These are phyloP conservation scores for Ctenochaetus hawaiiensis DNA, from an alignment of 2,797 vertebrate genomes.

Conservation along the genomic window DNA sequence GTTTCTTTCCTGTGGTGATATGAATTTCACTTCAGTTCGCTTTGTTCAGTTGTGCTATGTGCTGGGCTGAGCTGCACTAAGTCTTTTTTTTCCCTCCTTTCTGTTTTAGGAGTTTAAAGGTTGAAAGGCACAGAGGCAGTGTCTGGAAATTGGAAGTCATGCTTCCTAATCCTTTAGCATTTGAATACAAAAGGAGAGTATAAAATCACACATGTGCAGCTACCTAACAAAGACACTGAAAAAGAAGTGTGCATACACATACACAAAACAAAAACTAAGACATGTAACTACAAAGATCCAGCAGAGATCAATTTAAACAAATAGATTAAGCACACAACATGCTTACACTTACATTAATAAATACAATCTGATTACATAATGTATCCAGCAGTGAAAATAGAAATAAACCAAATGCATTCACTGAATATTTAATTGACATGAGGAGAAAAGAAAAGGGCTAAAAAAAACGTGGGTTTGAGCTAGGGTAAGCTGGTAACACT, in stretches of 20 bases:
- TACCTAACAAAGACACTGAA: constrained; percentile 32
- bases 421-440: constrained; percentile 53
- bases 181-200: constrained; percentile 65
- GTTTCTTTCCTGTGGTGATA: constrained; percentile 70
- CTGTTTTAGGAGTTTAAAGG: constrained; percentile 61
- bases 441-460: constrained; percentile 4
- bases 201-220: constrained; percentile 32
- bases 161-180: constrained; percentile 71
- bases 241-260: constrained; percentile 17
- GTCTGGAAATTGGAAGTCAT: constrained; percentile 76
- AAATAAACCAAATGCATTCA: constrained; percentile 44
- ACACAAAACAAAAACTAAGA: constrained; percentile 13
- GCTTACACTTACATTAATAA: constrained; percentile 21
- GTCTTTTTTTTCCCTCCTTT: constrained; percentile 24
- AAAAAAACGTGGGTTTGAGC: constrained; percentile 11
- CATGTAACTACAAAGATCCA: constrained; percentile 9
- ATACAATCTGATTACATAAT: constrained; percentile 39
- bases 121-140: constrained; percentile 66
- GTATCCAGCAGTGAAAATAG: constrained; percentile 47
- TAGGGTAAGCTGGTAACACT: constrained; percentile 21
- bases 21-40: constrained; percentile 70
- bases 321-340: constrained; percentile 27
- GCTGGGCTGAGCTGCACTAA: constrained; percentile 37
- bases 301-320: constrained; percentile 26
- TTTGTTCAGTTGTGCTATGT: constrained; percentile 63